A percentile compares a stretch with the other conserved stretches of the same genome.
These are phyloP conservation scores for Microcebus lehilahytsara DNA, from an alignment of 2,113 vertebrate species.

Conservation along the genomic window DNA sequence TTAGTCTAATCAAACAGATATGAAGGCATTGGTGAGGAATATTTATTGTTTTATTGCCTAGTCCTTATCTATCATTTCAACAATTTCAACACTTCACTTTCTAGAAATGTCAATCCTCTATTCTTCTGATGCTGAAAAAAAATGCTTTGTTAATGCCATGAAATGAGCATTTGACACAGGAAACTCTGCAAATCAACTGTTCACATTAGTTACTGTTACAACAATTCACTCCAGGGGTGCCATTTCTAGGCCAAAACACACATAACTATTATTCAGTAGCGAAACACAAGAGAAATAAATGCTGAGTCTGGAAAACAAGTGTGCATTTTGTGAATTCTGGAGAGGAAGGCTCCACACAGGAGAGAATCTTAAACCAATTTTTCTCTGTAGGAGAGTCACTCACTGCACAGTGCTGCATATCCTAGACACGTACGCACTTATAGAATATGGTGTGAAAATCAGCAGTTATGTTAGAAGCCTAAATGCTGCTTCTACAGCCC, in stretches of 20 bases:
- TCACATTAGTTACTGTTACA: slow-evolving; percentile 58
- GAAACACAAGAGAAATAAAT: slow-evolving; percentile 15
- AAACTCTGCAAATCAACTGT: slow-evolving; percentile 59
- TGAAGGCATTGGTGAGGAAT: background rate
- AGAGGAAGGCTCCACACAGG: background rate
- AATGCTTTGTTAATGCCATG: slow-evolving; percentile 28
- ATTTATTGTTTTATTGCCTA: background rate
- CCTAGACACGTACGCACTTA: background rate
- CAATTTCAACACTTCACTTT: background rate
- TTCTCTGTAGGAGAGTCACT: background rate
- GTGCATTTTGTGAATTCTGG: background rate
- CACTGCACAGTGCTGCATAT: background rate
- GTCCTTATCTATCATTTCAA: background rate
- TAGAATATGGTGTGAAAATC: slow-evolving; percentile 43
- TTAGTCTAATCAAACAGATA: background rate
- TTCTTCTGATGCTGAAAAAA: background rate
- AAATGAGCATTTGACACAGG: slow-evolving; percentile 40
- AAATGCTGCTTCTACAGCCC: slow-evolving; percentile 9
- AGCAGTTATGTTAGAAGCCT: background rate
- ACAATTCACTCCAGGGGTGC: slow-evolving; percentile 36
- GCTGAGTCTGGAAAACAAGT: background rate
- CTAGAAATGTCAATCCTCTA: background rate
- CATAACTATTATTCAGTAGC: slow-evolving; percentile 13
- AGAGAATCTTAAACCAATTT: slow-evolving; percentile 56
- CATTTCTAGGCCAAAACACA: slow-evolving; percentile 52